A percentile compares a stretch with the other conserved stretches of the same genome.
These are phyloP conservation scores for Micronycteris hirsuta DNA, from an alignment of 2,113 vertebrate species.

Conservation along the genomic window DNA sequence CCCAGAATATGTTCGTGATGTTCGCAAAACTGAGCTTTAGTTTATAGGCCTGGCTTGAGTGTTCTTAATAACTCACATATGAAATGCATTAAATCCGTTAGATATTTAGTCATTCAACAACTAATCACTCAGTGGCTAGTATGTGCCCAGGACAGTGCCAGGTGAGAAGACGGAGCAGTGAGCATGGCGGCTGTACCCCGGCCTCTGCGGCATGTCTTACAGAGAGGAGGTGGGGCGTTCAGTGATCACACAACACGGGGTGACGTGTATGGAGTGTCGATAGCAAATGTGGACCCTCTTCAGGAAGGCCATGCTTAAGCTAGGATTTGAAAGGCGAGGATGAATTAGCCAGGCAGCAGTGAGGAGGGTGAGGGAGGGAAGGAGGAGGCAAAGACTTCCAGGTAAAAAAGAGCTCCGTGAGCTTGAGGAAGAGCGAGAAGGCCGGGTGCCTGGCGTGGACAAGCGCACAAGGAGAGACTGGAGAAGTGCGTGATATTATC, in stretches of 20 bases:
- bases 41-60: background rate
- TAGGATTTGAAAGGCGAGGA: background rate
- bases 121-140: background rate
- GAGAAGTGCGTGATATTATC: background rate
- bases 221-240: too few species aligned
- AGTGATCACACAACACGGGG: background rate
- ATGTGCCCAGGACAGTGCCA: background rate
- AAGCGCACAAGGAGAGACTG: background rate
- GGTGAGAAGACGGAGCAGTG: background rate
- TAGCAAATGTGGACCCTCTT: background rate
- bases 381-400: background rate
- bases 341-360: background rate
- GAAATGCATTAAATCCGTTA: background rate
- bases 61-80: background rate
- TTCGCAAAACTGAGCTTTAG: background rate
- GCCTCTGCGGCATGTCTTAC: background rate
- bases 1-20: background rate
- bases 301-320: background rate
- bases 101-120: background rate
- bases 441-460: too few species aligned
- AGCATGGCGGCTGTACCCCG: background rate
- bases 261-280: background rate
- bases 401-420: background rate
- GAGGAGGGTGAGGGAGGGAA: rapidly evolving
- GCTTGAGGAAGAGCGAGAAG: too few species aligned